Base-by-base conservation (phyloP, 2,888 invertebrate genomes). In the Endotricha flammealis region DNA sequence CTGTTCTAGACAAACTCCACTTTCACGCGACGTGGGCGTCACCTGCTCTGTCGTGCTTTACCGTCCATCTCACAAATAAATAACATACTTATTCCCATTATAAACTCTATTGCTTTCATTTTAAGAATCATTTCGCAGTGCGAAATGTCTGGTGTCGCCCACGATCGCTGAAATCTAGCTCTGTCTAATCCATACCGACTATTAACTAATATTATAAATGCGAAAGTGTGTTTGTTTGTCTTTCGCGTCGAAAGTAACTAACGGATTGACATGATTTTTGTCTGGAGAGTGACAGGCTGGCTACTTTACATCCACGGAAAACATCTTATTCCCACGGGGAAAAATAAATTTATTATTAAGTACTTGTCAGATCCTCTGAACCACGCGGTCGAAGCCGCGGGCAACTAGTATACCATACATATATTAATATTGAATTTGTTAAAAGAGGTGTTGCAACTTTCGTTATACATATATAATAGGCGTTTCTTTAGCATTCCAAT, bases 11-110 rank as follows among this genome's bases (percentile, higher is more conserved):
- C 44, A 51, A 58, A 59, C 54, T 57, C 56, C 58, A 69, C 74
- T 76, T 76, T 77, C 76, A 61, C 66, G 61, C 50, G 44, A 28
- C 44, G 72, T 76, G 69, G 76, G 74, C 73, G 75, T 64, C 69
- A 67, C 74, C 73, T 72, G 69, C 61, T 62, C 66, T 69, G 66
- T 60, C 60, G 69, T 65, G 62, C 63, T 50, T 48, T 67, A 69
- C 66, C 56, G 57, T 53, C 50, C 61, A 50, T 33, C 44, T 44
- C 37, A 45, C 55, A 46, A 41, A 44, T 42, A 37, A 33, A 14
- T 10, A 9, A 1, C 7, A 25, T 25, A 8, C n/a, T 20, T n/a
- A 20, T 12, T 11, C 8, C 16, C 11, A 33, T 27, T 14, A 16
- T 6, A 16, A 25, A 25, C 27, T 25, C 16, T 33, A 33, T 24